Evolutionary conservation across 2,888 invertebrate species (phyloP).

Genomic region (Coleophora deauratella): DNA sequence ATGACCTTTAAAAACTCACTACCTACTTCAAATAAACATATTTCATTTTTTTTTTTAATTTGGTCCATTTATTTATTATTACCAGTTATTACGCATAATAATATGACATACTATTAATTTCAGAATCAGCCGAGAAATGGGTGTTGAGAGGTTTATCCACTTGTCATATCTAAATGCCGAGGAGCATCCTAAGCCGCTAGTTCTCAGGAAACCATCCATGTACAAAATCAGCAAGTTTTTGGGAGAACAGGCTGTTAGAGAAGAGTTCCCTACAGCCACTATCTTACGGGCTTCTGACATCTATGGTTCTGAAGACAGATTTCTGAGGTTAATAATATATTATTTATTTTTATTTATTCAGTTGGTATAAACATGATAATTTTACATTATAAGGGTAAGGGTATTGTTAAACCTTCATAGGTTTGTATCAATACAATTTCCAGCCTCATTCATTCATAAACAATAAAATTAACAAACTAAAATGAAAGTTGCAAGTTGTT

Average conservation of each 20-base stretch:
- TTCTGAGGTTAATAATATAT: conserved; percentile 72
- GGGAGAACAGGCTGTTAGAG: conserved; percentile 92
- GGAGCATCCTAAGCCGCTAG: conserved; percentile 78
- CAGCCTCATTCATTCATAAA: no score
- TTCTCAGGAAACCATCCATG: conserved; percentile 82
- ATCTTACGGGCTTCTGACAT: conserved; percentile 95
- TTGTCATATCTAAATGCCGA: conserved; percentile 89
- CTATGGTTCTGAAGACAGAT: conserved; percentile 93
- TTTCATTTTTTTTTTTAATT: no score
- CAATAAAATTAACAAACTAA: no score
- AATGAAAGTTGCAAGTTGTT: no score
- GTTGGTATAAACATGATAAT: no score
- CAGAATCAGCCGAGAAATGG: conserved; percentile 78
- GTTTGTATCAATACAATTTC: no score
- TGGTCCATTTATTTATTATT: no score
- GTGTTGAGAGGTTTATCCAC: conserved; percentile 94
- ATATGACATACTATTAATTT: conserved; percentile 15
- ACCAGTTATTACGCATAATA: no score
- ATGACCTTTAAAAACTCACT: no score
- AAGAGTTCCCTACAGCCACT: conserved; percentile 96
- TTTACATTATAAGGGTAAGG: no score
- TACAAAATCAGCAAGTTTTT: conserved; percentile 85
- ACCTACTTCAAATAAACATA: no score
- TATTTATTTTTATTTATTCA: neutral
- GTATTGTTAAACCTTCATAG: no score